Evolutionary conservation across 2,797 vertebrate species (phyloP), one percentile per base, ranked within the genome.

Genomic region (Podarcis lilfordi): DNA sequence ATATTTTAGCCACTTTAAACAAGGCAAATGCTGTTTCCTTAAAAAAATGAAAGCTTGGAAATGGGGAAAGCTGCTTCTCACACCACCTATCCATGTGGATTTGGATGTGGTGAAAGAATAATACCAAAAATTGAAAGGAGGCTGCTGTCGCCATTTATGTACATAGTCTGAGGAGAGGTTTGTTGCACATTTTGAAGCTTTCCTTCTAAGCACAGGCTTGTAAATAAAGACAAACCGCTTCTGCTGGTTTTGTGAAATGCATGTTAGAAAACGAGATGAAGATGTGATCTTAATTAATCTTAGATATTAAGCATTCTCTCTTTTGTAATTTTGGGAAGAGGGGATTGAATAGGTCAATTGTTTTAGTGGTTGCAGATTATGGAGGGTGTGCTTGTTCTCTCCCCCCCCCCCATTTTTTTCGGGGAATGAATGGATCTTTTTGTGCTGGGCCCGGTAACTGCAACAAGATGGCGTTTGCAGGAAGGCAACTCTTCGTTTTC

Each of bases 401-500:
- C 5, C 2, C 21, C 9, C 15, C 27, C 1, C 50, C 25, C 23
- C 23, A 7, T 92, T 93, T 94, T 93, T 89, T 94, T 90, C 93
- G 92, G 92, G 89, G 96, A 97, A 98, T 98, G 98, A 98, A 98
- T 98, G 98, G 97, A 97, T 97, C 98, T 96, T 97, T 98, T 97
- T 98, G 97, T 98, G 97, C 97, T 96, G 97, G 97, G 97, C 98
- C 96, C 96, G 97, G 96, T 96, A 97, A 97, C 98, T 98, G 98
- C 98, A 98, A 97, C 98, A 99, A 99, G 98, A 99, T 99, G 98
- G 98, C 98, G 98, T 98, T 98, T 96, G 93, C 94, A 95, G 97
- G 96, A 97, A 95, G 91, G 94, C 96, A 93, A 97, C 97, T 97
- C 92, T 95, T 84, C 92, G 19, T 95, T 95, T 94, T 91, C 93